phyloP scores from a whole-genome alignment of 37 sponge, comb jelly and placozoan genomes.

The Cliona cf. orientalis region DNA sequence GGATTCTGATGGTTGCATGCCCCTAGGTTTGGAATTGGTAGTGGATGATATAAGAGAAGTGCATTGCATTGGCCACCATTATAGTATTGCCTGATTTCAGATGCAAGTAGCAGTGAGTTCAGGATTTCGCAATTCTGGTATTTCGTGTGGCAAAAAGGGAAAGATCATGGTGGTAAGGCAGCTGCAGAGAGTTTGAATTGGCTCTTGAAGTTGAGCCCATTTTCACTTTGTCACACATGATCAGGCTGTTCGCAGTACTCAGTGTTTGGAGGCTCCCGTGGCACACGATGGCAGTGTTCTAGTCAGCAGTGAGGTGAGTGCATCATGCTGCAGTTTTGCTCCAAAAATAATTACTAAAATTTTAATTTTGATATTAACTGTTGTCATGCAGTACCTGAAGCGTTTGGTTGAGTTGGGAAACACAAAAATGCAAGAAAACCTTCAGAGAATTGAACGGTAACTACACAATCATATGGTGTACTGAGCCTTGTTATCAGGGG shows the following conservation, averaged over 20 bases:
- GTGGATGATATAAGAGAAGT: no score
- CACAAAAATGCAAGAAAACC: slow-evolving; percentile 70
- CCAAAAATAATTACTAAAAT: not conserved
- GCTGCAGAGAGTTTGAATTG: not conserved
- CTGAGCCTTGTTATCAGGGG: no score
- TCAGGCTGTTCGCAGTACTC: slow-evolving; percentile 87
- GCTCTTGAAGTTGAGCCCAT: no score
- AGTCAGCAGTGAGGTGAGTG: slow-evolving; percentile 65
- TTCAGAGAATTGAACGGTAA: slow-evolving; percentile 65
- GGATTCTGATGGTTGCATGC: no score
- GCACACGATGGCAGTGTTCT: slow-evolving; percentile 47
- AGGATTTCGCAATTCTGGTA: slow-evolving; percentile 92
- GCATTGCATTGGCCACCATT: not conserved
- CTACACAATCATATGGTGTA: not conserved
- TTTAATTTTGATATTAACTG: not conserved
- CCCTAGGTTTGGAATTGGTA: no score
- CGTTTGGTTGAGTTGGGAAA: slow-evolving; percentile 73
- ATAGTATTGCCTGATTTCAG: slow-evolving; percentile 43
- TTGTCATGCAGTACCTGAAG: slow-evolving; percentile 50
- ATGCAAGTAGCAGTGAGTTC: slow-evolving; percentile 62
- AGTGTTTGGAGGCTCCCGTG: slow-evolving; percentile 78
- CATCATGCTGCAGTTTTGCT: no score
- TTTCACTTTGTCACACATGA: not conserved
- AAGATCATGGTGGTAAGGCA: slow-evolving; percentile 74
- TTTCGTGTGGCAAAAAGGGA: slow-evolving; percentile 71